A percentile compares a stretch with the other conserved stretches of the same genome.
Evolutionary conservation across 1,140 invertebrate genomes (phyloP).

Genomic region (Pachyrhynchus sulphureomaculatus): DNA sequence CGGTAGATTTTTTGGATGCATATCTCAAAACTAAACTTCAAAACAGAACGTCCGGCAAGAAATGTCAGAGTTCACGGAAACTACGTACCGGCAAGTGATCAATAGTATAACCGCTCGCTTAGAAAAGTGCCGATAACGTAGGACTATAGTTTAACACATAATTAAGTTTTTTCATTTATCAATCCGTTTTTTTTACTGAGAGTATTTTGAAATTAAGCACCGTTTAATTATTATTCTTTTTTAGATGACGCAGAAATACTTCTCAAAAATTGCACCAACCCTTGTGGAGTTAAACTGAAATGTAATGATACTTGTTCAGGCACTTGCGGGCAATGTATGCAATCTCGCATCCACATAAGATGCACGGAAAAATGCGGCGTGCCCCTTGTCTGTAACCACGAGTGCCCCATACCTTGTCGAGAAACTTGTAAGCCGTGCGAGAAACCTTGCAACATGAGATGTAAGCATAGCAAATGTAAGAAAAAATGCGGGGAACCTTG

Average conservation of each 20-base stretch:
- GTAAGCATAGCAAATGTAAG: conserved; percentile 59
- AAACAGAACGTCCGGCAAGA: too few relatives aligned
- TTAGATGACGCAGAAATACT: conserved; percentile 33
- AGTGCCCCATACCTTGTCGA: conserved; percentile 63
- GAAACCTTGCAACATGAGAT: conserved; percentile 58
- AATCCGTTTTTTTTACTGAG: too few relatives aligned
- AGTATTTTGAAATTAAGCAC: too few relatives aligned
- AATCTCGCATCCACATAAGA: conserved; percentile 62
- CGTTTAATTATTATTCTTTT: not conserved
- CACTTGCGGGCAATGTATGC: conserved; percentile 59
- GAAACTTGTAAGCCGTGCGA: conserved; percentile 64
- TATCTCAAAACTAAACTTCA: too few relatives aligned
- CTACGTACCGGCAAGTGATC: too few relatives aligned
- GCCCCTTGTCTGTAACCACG: conserved; percentile 65
- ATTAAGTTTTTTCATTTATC: too few relatives aligned
- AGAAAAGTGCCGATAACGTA: too few relatives aligned
- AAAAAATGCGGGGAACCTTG: conserved; percentile 63
- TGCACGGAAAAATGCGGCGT: conserved; percentile 63
- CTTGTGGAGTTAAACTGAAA: conserved; percentile 53
- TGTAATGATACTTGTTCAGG: conserved; percentile 64
- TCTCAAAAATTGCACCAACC: conserved; percentile 49
- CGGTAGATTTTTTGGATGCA: too few relatives aligned
- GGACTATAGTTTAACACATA: too few relatives aligned
- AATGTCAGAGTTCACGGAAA: too few relatives aligned
- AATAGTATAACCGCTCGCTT: too few relatives aligned